Conservation (phyloP, 2,113 vertebrate genomes). For the Vidua macroura region DNA sequence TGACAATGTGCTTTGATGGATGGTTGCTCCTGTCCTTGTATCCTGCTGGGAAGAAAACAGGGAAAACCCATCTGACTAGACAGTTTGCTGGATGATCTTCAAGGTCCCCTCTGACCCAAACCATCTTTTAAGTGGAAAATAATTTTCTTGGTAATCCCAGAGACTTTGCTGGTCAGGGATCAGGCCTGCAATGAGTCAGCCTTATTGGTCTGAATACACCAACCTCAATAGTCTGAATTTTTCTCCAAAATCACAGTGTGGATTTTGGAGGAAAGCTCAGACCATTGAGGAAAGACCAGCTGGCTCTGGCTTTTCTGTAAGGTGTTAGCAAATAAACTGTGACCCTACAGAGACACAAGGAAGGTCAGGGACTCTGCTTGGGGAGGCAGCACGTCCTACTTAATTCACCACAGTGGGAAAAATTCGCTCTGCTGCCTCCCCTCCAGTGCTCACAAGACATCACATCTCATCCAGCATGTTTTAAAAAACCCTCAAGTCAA, state of each 20-base stretch:
- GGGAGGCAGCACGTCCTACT: background rate
- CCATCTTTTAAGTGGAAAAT: background rate
- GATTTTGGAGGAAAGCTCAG: background rate
- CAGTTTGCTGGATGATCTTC: background rate
- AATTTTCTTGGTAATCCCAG: background rate
- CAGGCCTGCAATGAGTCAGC: background rate
- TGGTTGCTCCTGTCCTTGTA: background rate
- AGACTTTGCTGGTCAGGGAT: background rate
- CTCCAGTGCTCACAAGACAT: background rate
- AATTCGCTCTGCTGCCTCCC: background rate
- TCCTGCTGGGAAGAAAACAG: background rate
- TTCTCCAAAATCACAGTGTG: fast-evolving
- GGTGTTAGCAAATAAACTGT: background rate
- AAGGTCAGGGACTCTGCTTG: background rate
- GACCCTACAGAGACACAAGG: fast-evolving
- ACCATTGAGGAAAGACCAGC: background rate
- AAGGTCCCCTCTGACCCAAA: background rate
- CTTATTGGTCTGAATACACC: background rate
- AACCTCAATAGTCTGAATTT: background rate
- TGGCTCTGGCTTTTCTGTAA: background rate
- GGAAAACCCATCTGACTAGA: background rate
- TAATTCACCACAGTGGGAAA: background rate
- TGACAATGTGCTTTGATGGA: background rate
- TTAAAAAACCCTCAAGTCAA: background rate
- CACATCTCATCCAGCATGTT: background rate